Conservation (phyloP, 2,113 vertebrate species). For the Micronycteris hirsuta region DNA sequence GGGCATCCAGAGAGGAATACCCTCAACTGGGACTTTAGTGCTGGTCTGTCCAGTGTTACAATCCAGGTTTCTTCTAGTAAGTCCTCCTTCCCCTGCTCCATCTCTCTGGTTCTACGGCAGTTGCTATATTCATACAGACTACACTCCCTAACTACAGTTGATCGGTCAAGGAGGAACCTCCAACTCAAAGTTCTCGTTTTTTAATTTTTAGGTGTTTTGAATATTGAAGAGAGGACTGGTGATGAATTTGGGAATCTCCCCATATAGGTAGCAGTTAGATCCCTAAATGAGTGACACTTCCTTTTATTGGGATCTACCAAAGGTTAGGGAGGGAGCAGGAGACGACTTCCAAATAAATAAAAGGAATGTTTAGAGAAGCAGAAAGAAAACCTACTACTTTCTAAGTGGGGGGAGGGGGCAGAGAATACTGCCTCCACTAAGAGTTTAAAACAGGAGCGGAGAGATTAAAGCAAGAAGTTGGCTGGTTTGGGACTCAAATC, state of each 20-base stretch:
- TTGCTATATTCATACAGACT: neutral
- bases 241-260: neutral
- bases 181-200: neutral
- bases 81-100: neutral
- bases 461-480: neutral
- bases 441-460: neutral
- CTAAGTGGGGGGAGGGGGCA: too few relatives aligned
- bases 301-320: neutral
- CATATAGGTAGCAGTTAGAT: neutral
- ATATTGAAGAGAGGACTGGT: neutral
- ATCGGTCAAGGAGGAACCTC: neutral
- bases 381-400: neutral
- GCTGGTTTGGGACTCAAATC: neutral
- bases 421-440: neutral
- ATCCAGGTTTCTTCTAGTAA: neutral
- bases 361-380: neutral
- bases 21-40: neutral
- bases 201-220: neutral
- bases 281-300: neutral
- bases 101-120: neutral
- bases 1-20: neutral
- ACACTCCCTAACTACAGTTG: neutral
- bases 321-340: neutral
- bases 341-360: neutral
- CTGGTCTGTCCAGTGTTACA: neutral